A percentile compares a stretch with the other conserved stretches of the same genome.
Conservation (phyloP, 2,888 invertebrate genomes). For the Cotesia congregata region DNA sequence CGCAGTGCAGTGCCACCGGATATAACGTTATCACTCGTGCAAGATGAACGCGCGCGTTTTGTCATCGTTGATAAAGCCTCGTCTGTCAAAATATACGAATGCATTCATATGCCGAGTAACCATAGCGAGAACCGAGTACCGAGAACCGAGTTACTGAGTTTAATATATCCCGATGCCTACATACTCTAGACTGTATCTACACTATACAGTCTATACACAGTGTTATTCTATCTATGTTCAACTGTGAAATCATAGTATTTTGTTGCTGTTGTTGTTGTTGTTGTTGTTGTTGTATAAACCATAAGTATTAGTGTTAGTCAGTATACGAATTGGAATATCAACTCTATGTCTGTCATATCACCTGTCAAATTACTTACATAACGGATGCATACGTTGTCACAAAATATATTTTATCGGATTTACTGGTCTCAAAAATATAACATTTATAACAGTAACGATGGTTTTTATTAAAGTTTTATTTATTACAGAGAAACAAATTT, state of each 20-base stretch:
- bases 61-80: conserved; percentile 44
- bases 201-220: conserved; percentile 7
- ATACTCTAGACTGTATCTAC: conserved; percentile 7
- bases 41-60: conserved; percentile 41
- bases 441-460: too few species aligned
- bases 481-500: too few species aligned
- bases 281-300: background rate
- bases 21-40: conserved; percentile 39
- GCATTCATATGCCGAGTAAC: conserved; percentile 32
- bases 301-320: conserved; percentile 6
- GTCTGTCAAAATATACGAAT: conserved; percentile 41
- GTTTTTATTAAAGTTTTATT: too few species aligned
- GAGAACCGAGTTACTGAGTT: background rate
- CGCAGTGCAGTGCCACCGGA: conserved; percentile 20
- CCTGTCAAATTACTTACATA: conserved; percentile 43
- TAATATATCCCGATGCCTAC: conserved; percentile 25
- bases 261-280: too few species aligned
- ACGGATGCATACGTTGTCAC: conserved; percentile 37
- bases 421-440: background rate
- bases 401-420: conserved; percentile 32
- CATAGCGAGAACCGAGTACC: background rate
- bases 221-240: background rate
- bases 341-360: conserved; percentile 35
- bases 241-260: conserved; percentile 9
- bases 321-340: conserved; percentile 8